Conservation (phyloP, 1,140 invertebrate species). For the Dufourea novaeangliae region DNA sequence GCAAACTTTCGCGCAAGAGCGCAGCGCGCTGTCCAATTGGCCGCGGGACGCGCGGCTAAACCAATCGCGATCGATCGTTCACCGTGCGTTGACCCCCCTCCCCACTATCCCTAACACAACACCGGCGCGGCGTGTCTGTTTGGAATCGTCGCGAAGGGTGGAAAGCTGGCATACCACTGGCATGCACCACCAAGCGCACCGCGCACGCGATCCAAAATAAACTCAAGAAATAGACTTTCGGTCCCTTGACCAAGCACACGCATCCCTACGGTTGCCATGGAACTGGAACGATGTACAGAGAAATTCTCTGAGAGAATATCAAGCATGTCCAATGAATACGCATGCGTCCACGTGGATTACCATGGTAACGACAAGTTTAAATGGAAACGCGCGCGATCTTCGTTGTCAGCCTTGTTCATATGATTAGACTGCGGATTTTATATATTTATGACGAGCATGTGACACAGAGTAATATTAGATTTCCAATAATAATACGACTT, state of each 20-base stretch:
- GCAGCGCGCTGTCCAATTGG: constrained; percentile 39
- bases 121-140: constrained; percentile 12
- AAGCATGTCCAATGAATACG: neutral
- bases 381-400: constrained; percentile 9
- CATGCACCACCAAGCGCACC: neutral
- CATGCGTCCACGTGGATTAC: constrained; percentile 36
- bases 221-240: neutral
- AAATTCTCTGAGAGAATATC: neutral
- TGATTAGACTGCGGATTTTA: too few relatives aligned
- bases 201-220: constrained; percentile 2
- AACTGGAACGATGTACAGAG: neutral
- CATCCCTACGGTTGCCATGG: neutral
- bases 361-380: constrained; percentile 22
- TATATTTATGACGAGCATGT: too few relatives aligned
- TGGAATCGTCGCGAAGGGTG: constrained; percentile 9
- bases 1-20: constrained; percentile 51
- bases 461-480: too few relatives aligned
- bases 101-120: constrained; percentile 9
- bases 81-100: constrained; percentile 59
- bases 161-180: neutral
- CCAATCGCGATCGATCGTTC: constrained; percentile 59
- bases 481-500: too few relatives aligned
- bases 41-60: neutral
- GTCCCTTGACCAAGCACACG: neutral
- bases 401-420: too few relatives aligned